Percentiles rank a stretch among this genome's conserved stretches.
phyloP scores from a whole-genome alignment of 2,113 vertebrate species.

The Bucco capensis region DNA sequence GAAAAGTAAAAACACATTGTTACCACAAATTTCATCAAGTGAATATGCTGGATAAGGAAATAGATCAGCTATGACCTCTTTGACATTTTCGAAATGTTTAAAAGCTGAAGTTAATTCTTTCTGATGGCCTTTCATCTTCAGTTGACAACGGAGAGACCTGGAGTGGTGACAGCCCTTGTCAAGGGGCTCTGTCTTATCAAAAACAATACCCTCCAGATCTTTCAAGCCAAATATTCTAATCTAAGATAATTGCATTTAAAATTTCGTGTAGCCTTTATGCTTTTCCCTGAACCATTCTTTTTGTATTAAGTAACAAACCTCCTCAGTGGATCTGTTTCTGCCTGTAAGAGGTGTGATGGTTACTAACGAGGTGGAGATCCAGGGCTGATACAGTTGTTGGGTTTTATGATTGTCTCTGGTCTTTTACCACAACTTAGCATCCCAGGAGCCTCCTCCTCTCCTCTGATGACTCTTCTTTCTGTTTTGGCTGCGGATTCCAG shows the following conservation, averaged over 20 bases:
- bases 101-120: conserved; percentile 80
- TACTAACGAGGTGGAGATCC: background rate
- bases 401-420: accelerated
- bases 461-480: background rate
- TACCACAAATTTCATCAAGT: conserved; percentile 74
- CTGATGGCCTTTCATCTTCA: conserved; percentile 75
- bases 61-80: conserved; percentile 70
- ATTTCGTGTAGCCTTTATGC: conserved; percentile 54
- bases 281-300: background rate
- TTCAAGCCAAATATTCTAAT: conserved; percentile 74
- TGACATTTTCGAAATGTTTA: conserved; percentile 81
- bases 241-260: conserved; percentile 79
- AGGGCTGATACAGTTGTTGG: background rate
- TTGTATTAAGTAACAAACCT: background rate
- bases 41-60: conserved; percentile 70
- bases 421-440: background rate
- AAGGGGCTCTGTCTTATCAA: conserved; percentile 71
- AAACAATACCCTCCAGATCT: conserved; percentile 74
- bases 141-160: conserved; percentile 69
- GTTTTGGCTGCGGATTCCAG: background rate
- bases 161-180: conserved; percentile 75
- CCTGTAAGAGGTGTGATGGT: background rate
- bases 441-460: background rate
- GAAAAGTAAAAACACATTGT: conserved; percentile 71
- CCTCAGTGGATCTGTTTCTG: background rate